A percentile compares a stretch with the other conserved stretches of the same genome.
These are phyloP conservation scores for Eulemur rufifrons DNA, from an alignment of 2,113 vertebrate genomes.

Conservation along the genomic window DNA sequence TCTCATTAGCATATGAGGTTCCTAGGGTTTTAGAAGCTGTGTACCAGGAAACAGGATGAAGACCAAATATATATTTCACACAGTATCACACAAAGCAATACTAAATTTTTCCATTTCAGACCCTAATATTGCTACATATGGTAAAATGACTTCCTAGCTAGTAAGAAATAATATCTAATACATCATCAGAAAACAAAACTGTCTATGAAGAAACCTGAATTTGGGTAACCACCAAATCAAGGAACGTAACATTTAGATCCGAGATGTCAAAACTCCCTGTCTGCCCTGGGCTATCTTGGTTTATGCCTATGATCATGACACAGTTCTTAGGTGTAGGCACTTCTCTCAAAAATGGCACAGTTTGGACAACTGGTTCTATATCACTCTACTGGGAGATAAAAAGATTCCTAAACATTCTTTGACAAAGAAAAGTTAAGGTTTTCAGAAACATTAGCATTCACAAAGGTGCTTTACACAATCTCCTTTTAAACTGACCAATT, in stretches of 20 bases:
- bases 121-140: not conserved
- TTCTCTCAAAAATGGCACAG: not conserved
- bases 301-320: not conserved
- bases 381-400: not conserved
- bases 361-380: not conserved
- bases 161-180: constrained; percentile 13
- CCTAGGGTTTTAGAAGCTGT: not conserved
- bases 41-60: not conserved
- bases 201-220: not conserved
- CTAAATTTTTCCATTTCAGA: not conserved
- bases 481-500: not conserved
- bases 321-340: not conserved
- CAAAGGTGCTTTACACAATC: not conserved
- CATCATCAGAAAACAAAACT: not conserved
- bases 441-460: not conserved
- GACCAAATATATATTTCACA: not conserved
- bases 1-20: not conserved
- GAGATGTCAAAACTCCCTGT: not conserved
- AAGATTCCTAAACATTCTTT: not conserved
- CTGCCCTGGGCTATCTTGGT: not conserved
- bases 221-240: not conserved
- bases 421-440: not conserved
- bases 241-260: not conserved
- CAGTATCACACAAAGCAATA: not conserved
- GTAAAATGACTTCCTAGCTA: not conserved